Base-by-base conservation (phyloP, 2,888 invertebrate species). In the Mesodorylaimus sp. region DNA sequence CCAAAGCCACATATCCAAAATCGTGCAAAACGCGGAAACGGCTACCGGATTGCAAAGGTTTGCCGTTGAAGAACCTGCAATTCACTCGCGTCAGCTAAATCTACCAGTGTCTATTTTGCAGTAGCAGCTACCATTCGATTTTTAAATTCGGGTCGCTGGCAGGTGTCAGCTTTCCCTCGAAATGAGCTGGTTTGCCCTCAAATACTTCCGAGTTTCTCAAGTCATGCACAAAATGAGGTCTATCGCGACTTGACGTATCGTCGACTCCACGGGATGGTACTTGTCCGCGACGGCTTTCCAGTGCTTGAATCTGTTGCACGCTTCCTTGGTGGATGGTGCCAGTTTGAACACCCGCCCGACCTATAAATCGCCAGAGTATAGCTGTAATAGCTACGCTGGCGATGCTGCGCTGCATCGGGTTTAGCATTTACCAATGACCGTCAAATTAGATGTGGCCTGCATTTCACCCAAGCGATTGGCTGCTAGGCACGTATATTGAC, bases 11-110 rank as follows among this genome's bases (percentile, higher is more conserved):
- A 67, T 89, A 93, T 45, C 95, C 95, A 67, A 95, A 93, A 68
- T 97, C 95, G 66, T 93, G 87, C 81, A 89, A 86, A 10, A 89
- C 88, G 41, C 87, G 88, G 67, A 85, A 84, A 66, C 95, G 79
- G 58, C 91, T 89, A 74, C 91, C 93, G 89, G 38, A 29, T 45
- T 58, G 57, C 28, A 89, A 74, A 0, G 87, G 83, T 57, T 77
- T 76, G 60, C 84, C 85, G 64, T 91, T 88, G 63, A 87, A 84
- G 72, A 83, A 87, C n/a, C n/a, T n/a, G n/a, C n/a, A n/a, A n/a
- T n/a, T n/a, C n/a, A n/a, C n/a, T n/a, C n/a, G n/a, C n/a, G n/a
- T n/a, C n/a, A n/a, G n/a, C n/a, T n/a, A n/a, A n/a, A n/a, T n/a
- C n/a, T n/a, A n/a, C n/a, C n/a, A n/a, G n/a, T n/a, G n/a, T n/a